phyloP scores from a whole-genome alignment of 2,113 vertebrate genomes.

The Aramus guarauna region DNA sequence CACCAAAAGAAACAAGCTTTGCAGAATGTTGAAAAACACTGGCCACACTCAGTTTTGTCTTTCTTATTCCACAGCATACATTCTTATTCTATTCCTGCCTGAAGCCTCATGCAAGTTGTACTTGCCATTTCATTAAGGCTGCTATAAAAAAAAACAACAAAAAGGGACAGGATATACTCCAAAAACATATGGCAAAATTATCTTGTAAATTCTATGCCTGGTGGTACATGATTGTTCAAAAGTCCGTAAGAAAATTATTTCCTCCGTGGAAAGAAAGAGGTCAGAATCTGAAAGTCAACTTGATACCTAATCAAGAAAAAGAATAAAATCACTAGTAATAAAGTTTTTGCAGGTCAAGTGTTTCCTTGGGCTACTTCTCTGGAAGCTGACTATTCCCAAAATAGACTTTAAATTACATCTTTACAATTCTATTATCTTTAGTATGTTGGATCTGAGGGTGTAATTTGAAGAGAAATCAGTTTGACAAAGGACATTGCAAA shows the following conservation, averaged over 20 bases:
- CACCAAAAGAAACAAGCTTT: neutral
- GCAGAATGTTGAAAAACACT: neutral
- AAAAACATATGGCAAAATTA: neutral
- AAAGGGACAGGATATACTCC: neutral
- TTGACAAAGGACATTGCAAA: neutral
- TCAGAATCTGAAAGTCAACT: neutral
- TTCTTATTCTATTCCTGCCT: neutral
- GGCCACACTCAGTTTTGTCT: neutral
- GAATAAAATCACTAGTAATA: neutral
- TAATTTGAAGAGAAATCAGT: neutral
- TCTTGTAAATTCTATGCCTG: neutral
- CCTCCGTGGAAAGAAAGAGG: neutral
- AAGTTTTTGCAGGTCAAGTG: slow-evolving; percentile 5
- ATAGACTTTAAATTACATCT: slow-evolving; percentile 19
- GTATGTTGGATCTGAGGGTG: neutral
- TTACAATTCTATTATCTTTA: slow-evolving; percentile 19
- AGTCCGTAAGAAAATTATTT: neutral
- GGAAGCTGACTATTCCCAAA: neutral
- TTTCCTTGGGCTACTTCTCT: slow-evolving; percentile 3
- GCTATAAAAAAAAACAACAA: neutral
- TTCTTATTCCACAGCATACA: neutral
- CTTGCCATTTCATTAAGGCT: neutral
- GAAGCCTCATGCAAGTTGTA: neutral
- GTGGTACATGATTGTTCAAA: neutral
- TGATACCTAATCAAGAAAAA: neutral